These are phyloP conservation scores for Sanderia malayensis DNA, from an alignment of 30 jellyfish, hydroid and myxozoan genomes.

Conservation along the genomic window DNA sequence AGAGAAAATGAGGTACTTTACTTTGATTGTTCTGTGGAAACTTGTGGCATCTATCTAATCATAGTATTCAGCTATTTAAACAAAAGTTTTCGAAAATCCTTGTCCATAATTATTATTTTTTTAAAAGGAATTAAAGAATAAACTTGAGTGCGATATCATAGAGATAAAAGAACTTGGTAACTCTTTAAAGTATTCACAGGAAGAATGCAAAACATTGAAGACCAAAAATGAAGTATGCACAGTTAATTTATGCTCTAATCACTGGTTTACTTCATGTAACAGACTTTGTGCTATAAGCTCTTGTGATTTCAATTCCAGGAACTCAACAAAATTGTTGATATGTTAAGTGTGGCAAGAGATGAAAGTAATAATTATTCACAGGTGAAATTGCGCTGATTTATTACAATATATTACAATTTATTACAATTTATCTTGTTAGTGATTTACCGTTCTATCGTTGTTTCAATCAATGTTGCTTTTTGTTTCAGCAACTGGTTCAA, in stretches of 20 bases:
- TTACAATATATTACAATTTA: no score
- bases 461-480: not conserved
- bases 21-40: no score
- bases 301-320: no score
- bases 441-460: no score
- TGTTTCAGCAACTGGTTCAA: slow-evolving; percentile 61
- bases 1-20: slow-evolving; percentile 24
- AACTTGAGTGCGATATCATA: slow-evolving; percentile 33
- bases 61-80: no score
- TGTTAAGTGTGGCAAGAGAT: slow-evolving; percentile 57
- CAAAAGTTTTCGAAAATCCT: no score
- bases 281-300: no score
- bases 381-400: no score
- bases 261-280: no score
- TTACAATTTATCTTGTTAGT: no score
- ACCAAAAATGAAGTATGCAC: slow-evolving; percentile 44
- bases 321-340: slow-evolving; percentile 37
- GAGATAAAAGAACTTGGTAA: slow-evolving; percentile 48
- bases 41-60: no score
- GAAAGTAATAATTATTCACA: slow-evolving; percentile 51
- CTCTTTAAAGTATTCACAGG: slow-evolving; percentile 37
- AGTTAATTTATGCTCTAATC: not conserved
- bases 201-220: slow-evolving; percentile 42
- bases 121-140: slow-evolving; percentile 57
- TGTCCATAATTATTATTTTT: no score